phyloP scores from a whole-genome alignment of 2,888 invertebrate species.

The Cerceris rybyensis region DNA sequence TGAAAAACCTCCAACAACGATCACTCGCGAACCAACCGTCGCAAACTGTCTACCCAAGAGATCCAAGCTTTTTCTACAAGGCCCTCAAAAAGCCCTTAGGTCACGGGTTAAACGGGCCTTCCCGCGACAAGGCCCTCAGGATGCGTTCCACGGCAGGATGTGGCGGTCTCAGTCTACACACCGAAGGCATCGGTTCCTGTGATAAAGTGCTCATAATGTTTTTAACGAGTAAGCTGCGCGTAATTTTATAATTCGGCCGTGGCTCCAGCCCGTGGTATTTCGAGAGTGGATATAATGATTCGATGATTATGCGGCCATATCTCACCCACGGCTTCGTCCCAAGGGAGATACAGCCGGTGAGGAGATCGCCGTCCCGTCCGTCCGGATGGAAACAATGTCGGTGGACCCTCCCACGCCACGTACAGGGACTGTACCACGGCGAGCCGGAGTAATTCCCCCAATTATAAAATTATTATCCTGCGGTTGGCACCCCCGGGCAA shows the following conservation, averaged over 20 bases:
- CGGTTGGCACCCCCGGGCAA: slow-evolving; percentile 81
- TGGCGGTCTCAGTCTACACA: slow-evolving; percentile 27
- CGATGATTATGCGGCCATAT: slow-evolving; percentile 81
- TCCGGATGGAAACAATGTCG: slow-evolving; percentile 78
- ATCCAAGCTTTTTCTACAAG: slow-evolving; percentile 18
- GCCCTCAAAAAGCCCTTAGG: slow-evolving; percentile 56
- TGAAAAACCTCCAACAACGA: slow-evolving; percentile 1
- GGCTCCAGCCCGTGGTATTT: slow-evolving; percentile 68
- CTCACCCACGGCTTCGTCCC: slow-evolving; percentile 76
- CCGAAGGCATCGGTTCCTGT: slow-evolving; percentile 61
- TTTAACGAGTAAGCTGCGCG: slow-evolving; percentile 76
- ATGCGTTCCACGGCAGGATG: slow-evolving; percentile 49
- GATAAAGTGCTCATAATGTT: slow-evolving; percentile 78
- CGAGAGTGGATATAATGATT: slow-evolving; percentile 78
- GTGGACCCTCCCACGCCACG: slow-evolving; percentile 78
- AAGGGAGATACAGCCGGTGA: slow-evolving; percentile 70
- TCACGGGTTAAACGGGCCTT: slow-evolving; percentile 67
- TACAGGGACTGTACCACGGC: slow-evolving; percentile 76
- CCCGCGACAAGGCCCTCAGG: slow-evolving; percentile 63
- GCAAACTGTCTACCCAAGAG: slow-evolving; percentile 17
- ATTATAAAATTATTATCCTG: slow-evolving; percentile 82
- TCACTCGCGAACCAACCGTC: slow-evolving; percentile 36
- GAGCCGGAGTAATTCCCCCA: slow-evolving; percentile 81
- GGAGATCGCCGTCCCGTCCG: slow-evolving; percentile 68
- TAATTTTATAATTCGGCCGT: slow-evolving; percentile 78